Base-by-base conservation (phyloP, 2,888 invertebrate genomes). In the Monoplex corrugatus region DNA sequence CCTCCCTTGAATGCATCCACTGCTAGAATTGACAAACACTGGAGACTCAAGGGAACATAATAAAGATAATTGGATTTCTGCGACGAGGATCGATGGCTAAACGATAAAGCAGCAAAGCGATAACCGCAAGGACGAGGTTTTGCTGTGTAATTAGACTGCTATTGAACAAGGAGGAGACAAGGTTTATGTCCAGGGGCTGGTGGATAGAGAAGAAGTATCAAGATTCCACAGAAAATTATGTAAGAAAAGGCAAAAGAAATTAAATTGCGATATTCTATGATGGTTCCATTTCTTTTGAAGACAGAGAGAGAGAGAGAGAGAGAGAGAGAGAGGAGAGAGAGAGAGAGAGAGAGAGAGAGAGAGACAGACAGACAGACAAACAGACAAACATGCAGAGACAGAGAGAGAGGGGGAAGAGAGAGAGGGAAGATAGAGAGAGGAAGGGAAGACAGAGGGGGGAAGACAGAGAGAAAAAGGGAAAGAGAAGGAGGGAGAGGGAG, bases 21-120 rank as follows among this genome's bases (percentile, higher is more conserved):
- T 57, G 83, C n/a, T 75, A 78, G 89, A 80, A 90, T 87, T 89
- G 83, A 87, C 84, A 88, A 90, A 90, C 90, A 89, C 75, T 89
- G 44, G 63, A 50, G 84, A 57, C 86, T 86, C 82, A 80, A 45
- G 68, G 87, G 90, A 82, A 84, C 28, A 85, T 84, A 89, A 89
- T 89, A 87, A 87, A 88, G 75, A 75, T 90, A 90, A 90, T 90
- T 90, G 89, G 84, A 89, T 90, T 90, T 89, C 72, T 10, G 44
- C 23, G 78, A 8, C 23, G 38, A 8, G 78, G 78, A 5, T 19
- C 35, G 38, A 35, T 78, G 35, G 78, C 35, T 38, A 78, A 78
- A 78, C 78, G 78, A 78, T 6, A 28, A 38, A 38, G 23, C 35
- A 35, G 78, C 10, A 6, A 16, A n/a, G 5, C n/a, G 78, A 35